Percentiles rank a stretch among this genome's conserved stretches.
Evolutionary conservation across 2,113 vertebrate species (phyloP).

Genomic region (Zosterops borbonicus): DNA sequence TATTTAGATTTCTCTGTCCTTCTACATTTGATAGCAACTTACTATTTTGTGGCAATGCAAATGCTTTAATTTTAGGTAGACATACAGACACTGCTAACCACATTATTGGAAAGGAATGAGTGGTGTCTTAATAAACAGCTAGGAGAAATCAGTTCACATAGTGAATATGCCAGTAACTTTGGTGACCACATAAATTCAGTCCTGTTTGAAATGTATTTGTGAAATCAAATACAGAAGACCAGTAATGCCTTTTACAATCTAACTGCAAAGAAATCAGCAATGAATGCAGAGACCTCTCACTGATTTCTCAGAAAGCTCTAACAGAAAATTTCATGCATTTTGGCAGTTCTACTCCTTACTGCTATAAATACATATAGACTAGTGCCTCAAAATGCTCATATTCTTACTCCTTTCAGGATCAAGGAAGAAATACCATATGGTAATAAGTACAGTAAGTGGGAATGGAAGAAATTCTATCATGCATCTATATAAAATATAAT

Average conservation of each 20-base stretch:
- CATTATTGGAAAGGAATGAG: background rate
- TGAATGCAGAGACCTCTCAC: background rate
- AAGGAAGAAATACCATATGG: background rate
- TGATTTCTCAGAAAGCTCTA: background rate
- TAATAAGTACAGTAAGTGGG: background rate
- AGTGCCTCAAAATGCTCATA: background rate
- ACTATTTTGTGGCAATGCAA: background rate
- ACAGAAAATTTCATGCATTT: slow-evolving; percentile 4
- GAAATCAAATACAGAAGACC: background rate
- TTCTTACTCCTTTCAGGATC: background rate
- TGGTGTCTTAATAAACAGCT: background rate
- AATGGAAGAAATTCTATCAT: background rate
- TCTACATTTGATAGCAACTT: background rate
- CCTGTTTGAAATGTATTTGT: slow-evolving; percentile 14
- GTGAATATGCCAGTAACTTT: background rate
- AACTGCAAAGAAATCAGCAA: background rate
- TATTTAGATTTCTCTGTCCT: background rate
- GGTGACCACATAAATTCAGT: background rate
- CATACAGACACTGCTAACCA: background rate
- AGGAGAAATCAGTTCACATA: background rate
- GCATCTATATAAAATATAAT: slow-evolving; percentile 12
- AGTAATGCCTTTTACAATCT: background rate
- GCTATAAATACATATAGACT: slow-evolving; percentile 16
- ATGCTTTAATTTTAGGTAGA: background rate
- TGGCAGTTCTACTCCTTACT: slow-evolving; percentile 19